phyloP scores from a whole-genome alignment of 2,888 invertebrate species.

The Lithodes maja region DNA sequence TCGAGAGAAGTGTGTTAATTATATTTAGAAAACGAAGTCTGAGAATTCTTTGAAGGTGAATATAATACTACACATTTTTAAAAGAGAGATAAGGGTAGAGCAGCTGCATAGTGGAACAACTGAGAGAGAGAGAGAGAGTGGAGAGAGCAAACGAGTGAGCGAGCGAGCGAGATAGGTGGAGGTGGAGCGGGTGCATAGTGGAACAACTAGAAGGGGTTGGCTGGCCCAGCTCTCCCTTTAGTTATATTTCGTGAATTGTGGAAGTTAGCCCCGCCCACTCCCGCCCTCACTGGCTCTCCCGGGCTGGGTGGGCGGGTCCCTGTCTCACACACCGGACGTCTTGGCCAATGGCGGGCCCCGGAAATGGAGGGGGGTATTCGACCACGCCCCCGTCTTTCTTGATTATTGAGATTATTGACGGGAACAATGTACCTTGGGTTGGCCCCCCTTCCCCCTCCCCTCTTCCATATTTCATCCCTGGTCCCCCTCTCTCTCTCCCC shows the following conservation, averaged over 20 bases:
- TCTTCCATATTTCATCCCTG: not conserved
- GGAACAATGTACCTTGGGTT: constrained; percentile 8
- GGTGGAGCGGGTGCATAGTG: constrained; percentile 28
- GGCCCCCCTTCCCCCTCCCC: not conserved
- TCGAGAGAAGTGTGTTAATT: too few species aligned
- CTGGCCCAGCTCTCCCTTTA: not conserved
- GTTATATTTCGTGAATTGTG: constrained; percentile 17
- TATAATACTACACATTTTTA: not conserved
- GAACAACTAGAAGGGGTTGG: not conserved
- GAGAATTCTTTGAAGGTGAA: too few species aligned
- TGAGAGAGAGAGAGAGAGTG: not conserved
- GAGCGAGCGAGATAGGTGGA: not conserved
- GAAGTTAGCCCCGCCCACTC: constrained; percentile 28
- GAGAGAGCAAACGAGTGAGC: not conserved
- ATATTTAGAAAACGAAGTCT: too few species aligned
- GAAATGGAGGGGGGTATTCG: constrained; percentile 33
- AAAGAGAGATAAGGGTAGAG: not conserved
- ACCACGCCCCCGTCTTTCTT: constrained; percentile 40
- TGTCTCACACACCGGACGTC: constrained; percentile 31
- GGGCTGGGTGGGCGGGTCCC: constrained; percentile 30
- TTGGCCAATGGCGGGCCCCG: constrained; percentile 33
- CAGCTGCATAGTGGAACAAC: constrained; percentile 27
- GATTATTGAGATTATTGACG: constrained; percentile 2
- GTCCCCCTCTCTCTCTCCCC: not conserved
- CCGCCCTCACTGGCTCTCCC: constrained; percentile 28